These are phyloP conservation scores for Choreutis nemorana DNA, from an alignment of 2,888 invertebrate genomes.

Conservation along the genomic window DNA sequence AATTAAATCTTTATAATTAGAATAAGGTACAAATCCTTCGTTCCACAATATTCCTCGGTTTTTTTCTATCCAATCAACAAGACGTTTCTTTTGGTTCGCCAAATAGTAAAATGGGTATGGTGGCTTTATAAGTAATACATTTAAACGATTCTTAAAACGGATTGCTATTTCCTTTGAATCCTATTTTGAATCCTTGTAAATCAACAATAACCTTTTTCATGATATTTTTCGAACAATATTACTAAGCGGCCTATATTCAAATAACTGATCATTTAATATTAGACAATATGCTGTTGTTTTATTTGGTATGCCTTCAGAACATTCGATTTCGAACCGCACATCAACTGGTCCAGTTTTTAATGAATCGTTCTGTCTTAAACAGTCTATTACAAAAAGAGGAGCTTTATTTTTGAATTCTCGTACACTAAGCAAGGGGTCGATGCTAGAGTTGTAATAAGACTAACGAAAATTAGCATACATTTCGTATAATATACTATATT, in stretches of 20 bases:
- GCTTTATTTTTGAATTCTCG: conserved; percentile 12
- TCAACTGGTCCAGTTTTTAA: conserved; percentile 16
- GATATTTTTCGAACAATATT: conserved; percentile 13
- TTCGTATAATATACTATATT: too few relatives aligned
- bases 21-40: too few relatives aligned
- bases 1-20: too few relatives aligned
- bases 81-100: conserved; percentile 8
- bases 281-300: conserved; percentile 16
- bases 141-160: conserved; percentile 2
- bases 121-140: conserved; percentile 10
- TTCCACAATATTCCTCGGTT: too few relatives aligned
- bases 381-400: conserved; percentile 16
- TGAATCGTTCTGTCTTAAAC: conserved; percentile 16
- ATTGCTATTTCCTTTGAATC: conserved; percentile 14
- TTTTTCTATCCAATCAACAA: conserved; percentile 11
- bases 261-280: conserved; percentile 14
- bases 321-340: conserved; percentile 16
- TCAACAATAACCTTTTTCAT: conserved; percentile 9
- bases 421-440: conserved; percentile 13
- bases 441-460: conserved; percentile 14
- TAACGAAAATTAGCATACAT: too few relatives aligned
- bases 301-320: conserved; percentile 11
- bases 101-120: conserved; percentile 11
- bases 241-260: conserved; percentile 14
- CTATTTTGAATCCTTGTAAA: conserved; percentile 11